These are phyloP conservation scores for Labeo catla DNA, from an alignment of 2,113 vertebrate species.

Conservation along the genomic window DNA sequence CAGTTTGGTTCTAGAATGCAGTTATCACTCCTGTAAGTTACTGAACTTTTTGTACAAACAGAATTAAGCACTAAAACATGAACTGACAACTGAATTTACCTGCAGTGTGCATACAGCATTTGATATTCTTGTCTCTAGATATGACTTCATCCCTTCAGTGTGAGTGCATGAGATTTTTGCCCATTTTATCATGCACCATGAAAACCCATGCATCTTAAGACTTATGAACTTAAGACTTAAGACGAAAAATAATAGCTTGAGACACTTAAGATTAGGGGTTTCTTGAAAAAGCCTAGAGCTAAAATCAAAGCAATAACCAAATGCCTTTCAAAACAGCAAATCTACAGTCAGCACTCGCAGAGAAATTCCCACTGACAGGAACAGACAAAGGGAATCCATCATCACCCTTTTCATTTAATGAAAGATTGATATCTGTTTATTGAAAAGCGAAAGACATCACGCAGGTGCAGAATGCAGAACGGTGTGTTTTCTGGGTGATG, in stretches of 20 bases:
- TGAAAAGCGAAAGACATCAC: conserved; percentile 26
- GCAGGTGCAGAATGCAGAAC: conserved; percentile 29
- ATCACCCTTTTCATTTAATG: background rate
- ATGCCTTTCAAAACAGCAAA: background rate
- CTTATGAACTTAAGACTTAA: too few relatives aligned
- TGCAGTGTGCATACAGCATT: too few relatives aligned
- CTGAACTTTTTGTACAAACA: too few relatives aligned
- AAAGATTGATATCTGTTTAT: conserved; percentile 32
- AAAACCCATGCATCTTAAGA: background rate
- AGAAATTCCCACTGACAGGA: background rate
- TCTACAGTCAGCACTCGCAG: background rate
- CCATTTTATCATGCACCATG: background rate
- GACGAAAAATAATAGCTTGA: background rate
- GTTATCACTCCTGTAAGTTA: too few relatives aligned
- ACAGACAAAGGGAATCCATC: background rate
- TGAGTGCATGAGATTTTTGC: background rate
- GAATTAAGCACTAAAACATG: too few relatives aligned
- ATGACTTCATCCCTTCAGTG: background rate
- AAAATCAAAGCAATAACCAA: background rate
- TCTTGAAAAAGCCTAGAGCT: background rate
- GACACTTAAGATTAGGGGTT: background rate
- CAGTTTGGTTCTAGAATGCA: background rate
- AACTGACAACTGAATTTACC: too few relatives aligned
- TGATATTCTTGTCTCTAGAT: background rate
- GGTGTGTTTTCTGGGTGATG: background rate